Evolutionary conservation across 1,140 invertebrate genomes (phyloP).

Genomic region (Drosophila pectinifera): DNA sequence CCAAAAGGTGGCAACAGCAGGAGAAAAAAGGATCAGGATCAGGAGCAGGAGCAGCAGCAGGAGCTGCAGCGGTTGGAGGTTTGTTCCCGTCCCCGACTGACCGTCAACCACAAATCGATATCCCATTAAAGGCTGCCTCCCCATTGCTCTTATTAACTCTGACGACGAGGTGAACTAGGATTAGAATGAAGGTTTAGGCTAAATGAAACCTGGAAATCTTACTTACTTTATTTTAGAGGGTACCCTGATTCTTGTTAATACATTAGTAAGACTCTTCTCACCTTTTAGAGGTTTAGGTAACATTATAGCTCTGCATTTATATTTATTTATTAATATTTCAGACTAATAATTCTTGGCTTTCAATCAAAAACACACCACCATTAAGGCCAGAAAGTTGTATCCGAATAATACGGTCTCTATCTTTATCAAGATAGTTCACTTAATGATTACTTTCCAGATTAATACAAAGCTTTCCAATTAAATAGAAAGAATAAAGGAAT

Average conservation of each 20-base stretch:
- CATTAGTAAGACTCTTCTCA: background rate
- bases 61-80: background rate
- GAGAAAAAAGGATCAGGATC: constrained; percentile 1
- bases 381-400: background rate
- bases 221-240: background rate
- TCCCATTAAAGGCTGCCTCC: constrained; percentile 44
- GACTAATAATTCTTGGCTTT: constrained; percentile 39
- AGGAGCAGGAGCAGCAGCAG: constrained; percentile 1
- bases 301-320: no score
- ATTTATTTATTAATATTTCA: background rate
- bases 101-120: constrained; percentile 72
- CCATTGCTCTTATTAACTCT: constrained; percentile 5
- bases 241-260: background rate
- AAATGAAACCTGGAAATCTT: background rate
- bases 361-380: no score
- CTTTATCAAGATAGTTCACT: background rate
- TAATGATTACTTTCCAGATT: no score
- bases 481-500: no score
- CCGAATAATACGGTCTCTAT: no score
- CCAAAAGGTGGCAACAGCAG: constrained; percentile 28
- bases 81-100: constrained; percentile 18
- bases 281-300: no score
- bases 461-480: no score
- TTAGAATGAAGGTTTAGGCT: background rate
- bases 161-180: background rate